Percentiles rank a stretch among this genome's conserved stretches.
These are phyloP conservation scores for Dermochelys coriacea DNA, from an alignment of 2,797 vertebrate species.

Conservation along the genomic window DNA sequence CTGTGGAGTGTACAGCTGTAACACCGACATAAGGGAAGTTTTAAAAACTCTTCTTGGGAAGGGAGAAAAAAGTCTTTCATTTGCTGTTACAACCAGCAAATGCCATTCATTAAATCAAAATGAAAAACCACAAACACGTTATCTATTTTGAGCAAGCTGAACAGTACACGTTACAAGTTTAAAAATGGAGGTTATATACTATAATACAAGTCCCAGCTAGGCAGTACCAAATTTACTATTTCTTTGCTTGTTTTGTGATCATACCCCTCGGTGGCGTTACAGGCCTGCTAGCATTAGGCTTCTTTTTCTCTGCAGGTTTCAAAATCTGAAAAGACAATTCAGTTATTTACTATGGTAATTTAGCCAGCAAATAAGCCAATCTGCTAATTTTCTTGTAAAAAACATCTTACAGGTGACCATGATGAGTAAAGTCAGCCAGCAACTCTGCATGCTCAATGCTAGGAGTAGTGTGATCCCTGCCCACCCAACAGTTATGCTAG, in stretches of 20 bases:
- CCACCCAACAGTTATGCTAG: accelerated
- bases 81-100: conserved; percentile 85
- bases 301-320: conserved; percentile 99
- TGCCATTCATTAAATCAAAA: conserved; percentile 76
- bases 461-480: background rate
- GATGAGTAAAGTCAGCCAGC: background rate
- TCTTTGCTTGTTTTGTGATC: conserved; percentile 99
- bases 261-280: conserved; percentile 97
- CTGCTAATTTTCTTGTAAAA: background rate
- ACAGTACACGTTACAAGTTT: conserved; percentile 82
- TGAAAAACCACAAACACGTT: conserved; percentile 79
- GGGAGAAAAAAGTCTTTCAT: conserved; percentile 74
- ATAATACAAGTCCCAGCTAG: conserved; percentile 86
- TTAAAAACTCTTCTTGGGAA: conserved; percentile 71
- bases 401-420: accelerated
- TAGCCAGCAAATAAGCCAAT: background rate
- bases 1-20: conserved; percentile 74
- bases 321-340: conserved; percentile 87
- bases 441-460: background rate
- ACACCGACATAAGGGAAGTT: conserved; percentile 70
- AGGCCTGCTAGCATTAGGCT: conserved; percentile 95
- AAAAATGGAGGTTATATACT: conserved; percentile 84
- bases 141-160: conserved; percentile 84
- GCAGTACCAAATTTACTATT: conserved; percentile 84
- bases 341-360: background rate